Evolutionary conservation across 2,113 vertebrate genomes (phyloP), one percentile per base, ranked within the genome.

Genomic region (Benitochromis conjunctus): DNA sequence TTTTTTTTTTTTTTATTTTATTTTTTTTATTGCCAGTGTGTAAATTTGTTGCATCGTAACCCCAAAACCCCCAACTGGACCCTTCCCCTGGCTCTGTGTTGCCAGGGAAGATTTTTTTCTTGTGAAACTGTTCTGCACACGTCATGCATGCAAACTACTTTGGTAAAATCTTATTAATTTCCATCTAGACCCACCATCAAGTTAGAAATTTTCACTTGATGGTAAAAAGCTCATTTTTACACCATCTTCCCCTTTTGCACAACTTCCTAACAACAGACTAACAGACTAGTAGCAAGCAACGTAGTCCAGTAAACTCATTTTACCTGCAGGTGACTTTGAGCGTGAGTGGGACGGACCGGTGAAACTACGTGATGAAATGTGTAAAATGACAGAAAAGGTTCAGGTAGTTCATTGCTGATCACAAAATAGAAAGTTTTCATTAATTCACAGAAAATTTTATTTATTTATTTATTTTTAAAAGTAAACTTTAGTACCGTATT

Each of bases 91-190:
- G 2, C 26, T 26, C 26, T 26, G 26, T 26, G 26, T 26, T 26
- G 26, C 26, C 26, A 26, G 26, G 26, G 26, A 26, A 26, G 26
- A 26, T 2, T 3, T 26, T 26, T 26, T 26, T 26, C 26, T 26
- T 26, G 26, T 26, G 26, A 62, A 36, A n/a, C 58, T 62, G 9
- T 18, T 36, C 31, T 62, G 18, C 34, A 62, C 58, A 36, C 3
- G 2, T 62, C 58, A 62, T 36, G 5, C 31, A 36, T 36, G 58
- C 0, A 62, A 36, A 62, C 18, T n/a, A 36, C 1, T 0, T n/a
- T 62, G 58, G 36, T 62, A n/a, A 62, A 36, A 62, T 62, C 58
- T n/a, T 16, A 19, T 34, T 34, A 5, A 62, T 36, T 62, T 62
- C 58, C 31, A 36, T 66, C 34, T 9, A 1, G 36, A 41, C 31